Evolutionary conservation across 2,797 vertebrate species (phyloP).

Genomic region (Danio kyathit): DNA sequence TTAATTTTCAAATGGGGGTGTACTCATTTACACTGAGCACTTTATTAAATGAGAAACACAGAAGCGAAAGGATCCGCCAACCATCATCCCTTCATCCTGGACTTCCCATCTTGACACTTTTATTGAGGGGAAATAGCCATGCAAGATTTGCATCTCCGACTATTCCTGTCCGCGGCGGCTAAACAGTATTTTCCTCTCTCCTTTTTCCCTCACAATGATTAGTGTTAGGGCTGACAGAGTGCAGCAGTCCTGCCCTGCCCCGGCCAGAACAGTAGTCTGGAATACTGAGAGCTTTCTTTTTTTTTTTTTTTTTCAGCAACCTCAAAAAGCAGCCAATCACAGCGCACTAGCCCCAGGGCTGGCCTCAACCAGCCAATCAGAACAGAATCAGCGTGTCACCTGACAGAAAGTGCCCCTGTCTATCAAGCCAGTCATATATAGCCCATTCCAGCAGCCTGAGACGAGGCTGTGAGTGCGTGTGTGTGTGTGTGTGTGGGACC

Average conservation of each 20-base stretch:
- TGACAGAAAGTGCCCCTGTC: constrained; percentile 90
- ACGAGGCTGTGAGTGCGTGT: constrained; percentile 77
- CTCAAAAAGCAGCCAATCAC: constrained; percentile 83
- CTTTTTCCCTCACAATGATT: constrained; percentile 41
- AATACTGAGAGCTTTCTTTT: constrained; percentile 82
- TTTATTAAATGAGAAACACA: not conserved
- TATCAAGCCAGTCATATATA: constrained; percentile 94
- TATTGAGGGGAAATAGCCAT: constrained; percentile 45
- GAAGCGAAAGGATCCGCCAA: not conserved
- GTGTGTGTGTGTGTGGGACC: no score
- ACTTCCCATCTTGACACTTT: constrained; percentile 19
- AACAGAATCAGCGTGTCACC: constrained; percentile 75
- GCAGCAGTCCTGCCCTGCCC: constrained; percentile 83
- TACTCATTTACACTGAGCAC: no score
- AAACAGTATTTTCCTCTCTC: constrained; percentile 69
- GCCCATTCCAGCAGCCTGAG: constrained; percentile 87
- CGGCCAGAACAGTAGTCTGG: constrained; percentile 80
- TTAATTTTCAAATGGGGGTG: no score
- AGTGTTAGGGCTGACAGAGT: constrained; percentile 62
- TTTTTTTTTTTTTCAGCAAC: constrained; percentile 84
- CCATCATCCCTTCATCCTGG: constrained; percentile 22
- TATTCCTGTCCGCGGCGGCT: constrained; percentile 59
- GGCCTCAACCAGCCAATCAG: constrained; percentile 81
- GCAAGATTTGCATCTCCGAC: constrained; percentile 32
- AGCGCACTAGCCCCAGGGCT: constrained; percentile 71